Base-by-base conservation (phyloP, 2,797 vertebrate species). In the Petrocephalus sullivani region DNA sequence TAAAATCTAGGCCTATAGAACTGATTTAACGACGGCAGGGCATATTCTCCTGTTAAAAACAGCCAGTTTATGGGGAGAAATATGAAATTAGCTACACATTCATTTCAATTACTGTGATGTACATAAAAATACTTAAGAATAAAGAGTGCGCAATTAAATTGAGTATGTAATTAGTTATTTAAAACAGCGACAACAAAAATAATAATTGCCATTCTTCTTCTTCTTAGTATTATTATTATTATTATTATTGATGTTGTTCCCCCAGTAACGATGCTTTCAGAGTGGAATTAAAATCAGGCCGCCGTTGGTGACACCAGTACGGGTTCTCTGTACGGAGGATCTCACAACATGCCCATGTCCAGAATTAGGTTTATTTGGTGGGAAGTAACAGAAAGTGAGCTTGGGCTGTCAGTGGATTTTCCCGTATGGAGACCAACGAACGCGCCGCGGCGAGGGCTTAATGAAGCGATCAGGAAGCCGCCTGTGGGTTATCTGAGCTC, bases 391-490 rank as follows among this genome's bases (percentile, higher is more conserved):
- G 46, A 41, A 83, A 82, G 82, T 88, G 81, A 86, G 3, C 98
- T 97, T 97, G 96, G 97, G 96, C 96, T 97, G 97, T 98, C 98
- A 98, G 99, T 99, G 99, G 98, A 99, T 99, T 96, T 98, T 96
- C 97, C 96, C 97, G 97, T 96, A 96, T 98, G 97, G 98, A 97
- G 97, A 97, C 96, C 97, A 97, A 97, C 97, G 98, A 99, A 99
- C 98, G 98, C 99, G 99, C 98, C 99, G 97, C 98, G 98, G 98
- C 97, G 98, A 99, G 99, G 99, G 98, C 99, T 99, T 99, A 99
- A 99, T 99, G 99, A 99, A 99, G 98, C 98, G 99, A 99, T 99
- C 99, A 99, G 98, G 98, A 99, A 98, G 97, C 96, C 97, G 98
- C 99, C 99, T 98, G 99, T 99, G 98, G 98, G 98, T 99, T 99